phyloP scores from a whole-genome alignment of 1,140 invertebrate species.

The Drosophila aff. region DNA sequence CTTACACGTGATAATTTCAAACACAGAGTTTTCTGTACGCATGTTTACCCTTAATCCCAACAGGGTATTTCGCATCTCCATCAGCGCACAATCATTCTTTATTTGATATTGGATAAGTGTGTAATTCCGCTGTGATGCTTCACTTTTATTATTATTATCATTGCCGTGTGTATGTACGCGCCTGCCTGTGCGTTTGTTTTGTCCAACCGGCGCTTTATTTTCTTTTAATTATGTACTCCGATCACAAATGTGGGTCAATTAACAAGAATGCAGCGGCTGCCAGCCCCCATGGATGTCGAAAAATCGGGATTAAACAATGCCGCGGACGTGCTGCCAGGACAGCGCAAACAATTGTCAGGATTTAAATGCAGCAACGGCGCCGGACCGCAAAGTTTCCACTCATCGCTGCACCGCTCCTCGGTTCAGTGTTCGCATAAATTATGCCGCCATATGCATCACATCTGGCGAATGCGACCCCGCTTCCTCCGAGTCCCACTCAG shows the following conservation, averaged over 20 bases:
- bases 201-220: conserved; percentile 30
- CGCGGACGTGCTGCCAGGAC: conserved; percentile 38
- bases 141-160: conserved; percentile 39
- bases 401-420: conserved; percentile 35
- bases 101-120: conserved; percentile 26
- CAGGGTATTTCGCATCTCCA: conserved; percentile 19
- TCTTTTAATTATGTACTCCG: conserved; percentile 69
- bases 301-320: conserved; percentile 51
- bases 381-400: conserved; percentile 45
- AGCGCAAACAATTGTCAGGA: conserved; percentile 49
- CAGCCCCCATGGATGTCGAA: conserved; percentile 20
- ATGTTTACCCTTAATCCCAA: not conserved
- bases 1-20: not conserved
- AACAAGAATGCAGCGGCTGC: conserved; percentile 23
- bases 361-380: conserved; percentile 45
- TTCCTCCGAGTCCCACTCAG: conserved; percentile 5
- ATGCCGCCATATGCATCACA: conserved; percentile 73
- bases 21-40: not conserved
- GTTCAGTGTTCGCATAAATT: conserved; percentile 79
- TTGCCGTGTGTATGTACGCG: conserved; percentile 1
- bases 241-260: conserved; percentile 74
- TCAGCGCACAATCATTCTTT: not conserved
- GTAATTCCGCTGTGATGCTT: conserved; percentile 8
- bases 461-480: conserved; percentile 31
- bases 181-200: conserved; percentile 2